Base-by-base conservation (phyloP, 2,113 vertebrate genomes). In the Acrocephalus arundinaceus region DNA sequence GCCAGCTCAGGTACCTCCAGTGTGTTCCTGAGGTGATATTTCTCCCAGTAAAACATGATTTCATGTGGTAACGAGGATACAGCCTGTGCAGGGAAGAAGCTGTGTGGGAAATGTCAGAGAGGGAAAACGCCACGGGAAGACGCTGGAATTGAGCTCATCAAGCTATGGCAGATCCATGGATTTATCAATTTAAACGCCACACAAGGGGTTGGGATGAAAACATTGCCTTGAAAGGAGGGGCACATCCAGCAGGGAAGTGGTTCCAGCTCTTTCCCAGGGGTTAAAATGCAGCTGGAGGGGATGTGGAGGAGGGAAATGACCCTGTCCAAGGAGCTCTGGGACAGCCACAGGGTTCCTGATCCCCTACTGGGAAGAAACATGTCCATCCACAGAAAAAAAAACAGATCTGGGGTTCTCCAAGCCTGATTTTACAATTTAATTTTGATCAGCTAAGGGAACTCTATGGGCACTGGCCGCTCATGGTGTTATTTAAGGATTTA, bases 1-100 rank as follows among this genome's bases (percentile, higher is more conserved):
- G 72, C n/a, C 74, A 96, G 78, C 43, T 51, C 59, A 91, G 61
- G 72, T 52, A 78, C 41, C 76, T 22, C 57, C 79, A 37, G 54
- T 3, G 30, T 28, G 68, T 27, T 87, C 84, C 93, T 79, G 89
- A 81, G 85, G 82, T 58, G 95, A 46, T 93, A 81, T 96, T 97
- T 96, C 90, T 94, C 85, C 52, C 83, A 72, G 18, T 68, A 80
- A 95, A 95, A 58, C 70, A n/a, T 33, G 28, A 54, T 87, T 88
- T 61, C 41, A 4, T 41, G 57, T 86, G 49, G 74, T 75, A 90
- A 94, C 33, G 81, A 79, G 74, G 27, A 76, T 41, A 35, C 63
- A 80, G 85, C 59, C 91, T 81, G 75, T 41, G 58, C 85, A 48
- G 70, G 30, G 89, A 72, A 51, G 66, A 45, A 89, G 57, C 61